Evolutionary conservation across 2,113 vertebrate genomes (phyloP).

Genomic region (Eptatretus burgeri): DNA sequence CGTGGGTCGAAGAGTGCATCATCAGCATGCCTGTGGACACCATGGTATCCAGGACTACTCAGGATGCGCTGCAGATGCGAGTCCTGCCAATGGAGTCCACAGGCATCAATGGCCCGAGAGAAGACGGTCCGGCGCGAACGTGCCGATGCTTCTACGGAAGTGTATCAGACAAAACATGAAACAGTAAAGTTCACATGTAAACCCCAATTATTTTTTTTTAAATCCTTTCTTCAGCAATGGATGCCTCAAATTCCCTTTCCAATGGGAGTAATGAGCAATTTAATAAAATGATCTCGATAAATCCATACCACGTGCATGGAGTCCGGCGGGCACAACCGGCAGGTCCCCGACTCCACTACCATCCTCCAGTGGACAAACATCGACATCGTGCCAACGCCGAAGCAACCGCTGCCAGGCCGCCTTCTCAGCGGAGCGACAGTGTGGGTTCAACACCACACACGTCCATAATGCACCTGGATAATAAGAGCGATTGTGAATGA

Average conservation of each 20-base stretch:
- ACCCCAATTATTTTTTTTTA: not conserved
- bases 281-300: too few relatives aligned
- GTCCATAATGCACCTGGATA: conserved; percentile 21
- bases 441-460: conserved; percentile 21
- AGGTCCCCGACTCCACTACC: conserved; percentile 17
- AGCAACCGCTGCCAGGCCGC: conserved; percentile 20
- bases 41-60: conserved; percentile 14
- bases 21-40: conserved; percentile 12
- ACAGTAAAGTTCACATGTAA: not conserved
- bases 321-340: conserved; percentile 10
- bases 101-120: conserved; percentile 18
- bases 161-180: too few relatives aligned
- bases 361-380: conserved; percentile 19
- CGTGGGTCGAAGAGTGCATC: conserved; percentile 17
- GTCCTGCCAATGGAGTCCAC: conserved; percentile 17
- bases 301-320: conserved; percentile 13
- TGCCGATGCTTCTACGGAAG: not conserved
- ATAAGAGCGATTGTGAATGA: not conserved
- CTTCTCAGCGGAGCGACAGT: conserved; percentile 18
- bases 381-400: conserved; percentile 17
- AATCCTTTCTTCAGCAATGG: not conserved
- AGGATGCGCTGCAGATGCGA: conserved; percentile 19
- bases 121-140: conserved; percentile 16
- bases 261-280: not conserved
- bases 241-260: not conserved